Conservation (phyloP, 1,140 invertebrate genomes). For the Dysdera silvatica region DNA sequence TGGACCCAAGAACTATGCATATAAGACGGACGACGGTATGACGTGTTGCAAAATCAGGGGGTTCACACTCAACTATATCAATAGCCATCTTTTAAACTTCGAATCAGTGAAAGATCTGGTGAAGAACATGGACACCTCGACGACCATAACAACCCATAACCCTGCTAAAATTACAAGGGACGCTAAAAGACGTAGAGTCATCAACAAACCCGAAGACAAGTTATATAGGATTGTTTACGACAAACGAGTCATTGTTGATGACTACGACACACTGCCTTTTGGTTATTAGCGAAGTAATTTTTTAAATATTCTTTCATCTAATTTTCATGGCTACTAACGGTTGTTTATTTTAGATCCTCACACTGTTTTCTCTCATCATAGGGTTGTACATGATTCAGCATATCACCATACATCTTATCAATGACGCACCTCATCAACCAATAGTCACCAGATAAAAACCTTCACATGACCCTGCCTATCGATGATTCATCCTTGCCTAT, state of each 20-base stretch:
- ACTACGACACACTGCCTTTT: background rate
- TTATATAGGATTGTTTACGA: slow-evolving; percentile 1
- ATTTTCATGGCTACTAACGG: too few relatives aligned
- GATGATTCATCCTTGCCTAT: too few relatives aligned
- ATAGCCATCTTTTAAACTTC: background rate
- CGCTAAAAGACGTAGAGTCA: background rate
- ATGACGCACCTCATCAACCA: too few relatives aligned
- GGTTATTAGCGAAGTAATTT: background rate
- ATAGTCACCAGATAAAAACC: too few relatives aligned
- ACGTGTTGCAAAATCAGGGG: background rate
- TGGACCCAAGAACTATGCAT: background rate
- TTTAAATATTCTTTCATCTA: too few relatives aligned
- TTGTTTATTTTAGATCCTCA: too few relatives aligned
- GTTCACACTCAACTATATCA: slow-evolving; percentile 1
- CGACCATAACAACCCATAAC: background rate
- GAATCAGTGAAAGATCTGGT: background rate
- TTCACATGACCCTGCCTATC: too few relatives aligned
- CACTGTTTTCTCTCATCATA: too few relatives aligned
- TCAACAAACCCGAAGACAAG: background rate
- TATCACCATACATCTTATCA: too few relatives aligned
- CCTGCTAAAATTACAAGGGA: background rate
- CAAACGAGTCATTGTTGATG: background rate
- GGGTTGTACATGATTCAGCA: too few relatives aligned
- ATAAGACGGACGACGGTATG: background rate
- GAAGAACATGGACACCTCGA: background rate